Conservation (phyloP, 2,797 vertebrate species). For the Hemibagrus guttatus region DNA sequence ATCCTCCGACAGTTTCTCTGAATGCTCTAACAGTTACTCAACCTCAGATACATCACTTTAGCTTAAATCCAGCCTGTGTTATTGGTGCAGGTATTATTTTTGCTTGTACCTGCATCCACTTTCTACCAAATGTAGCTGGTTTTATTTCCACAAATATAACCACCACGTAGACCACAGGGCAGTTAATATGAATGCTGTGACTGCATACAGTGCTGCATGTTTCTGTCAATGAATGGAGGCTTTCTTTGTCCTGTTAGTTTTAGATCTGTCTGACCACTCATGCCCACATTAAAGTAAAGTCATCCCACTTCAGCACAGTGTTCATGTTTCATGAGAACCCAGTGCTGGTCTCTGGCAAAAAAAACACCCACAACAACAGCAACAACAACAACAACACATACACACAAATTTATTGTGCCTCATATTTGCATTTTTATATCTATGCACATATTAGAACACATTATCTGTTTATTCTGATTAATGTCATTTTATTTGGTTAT, state of each 20-base stretch:
- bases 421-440: neutral
- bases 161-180: neutral
- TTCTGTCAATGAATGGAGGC: neutral
- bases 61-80: neutral
- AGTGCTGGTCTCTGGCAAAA: neutral
- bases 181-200: neutral
- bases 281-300: neutral
- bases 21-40: neutral
- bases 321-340: neutral
- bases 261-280: neutral
- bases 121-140: neutral
- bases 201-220: neutral
- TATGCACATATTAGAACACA: neutral
- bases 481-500: neutral
- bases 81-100: neutral
- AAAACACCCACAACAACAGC: neutral
- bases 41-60: neutral
- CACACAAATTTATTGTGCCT: neutral
- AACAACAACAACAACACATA: neutral
- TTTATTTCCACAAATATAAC: neutral
- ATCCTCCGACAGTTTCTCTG: neutral
- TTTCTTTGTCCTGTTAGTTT: neutral
- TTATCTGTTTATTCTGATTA: neutral
- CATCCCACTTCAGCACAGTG: neutral
- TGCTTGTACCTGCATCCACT: neutral